Base-by-base conservation (phyloP, 2,113 vertebrate genomes). In the Rattus rattus region DNA sequence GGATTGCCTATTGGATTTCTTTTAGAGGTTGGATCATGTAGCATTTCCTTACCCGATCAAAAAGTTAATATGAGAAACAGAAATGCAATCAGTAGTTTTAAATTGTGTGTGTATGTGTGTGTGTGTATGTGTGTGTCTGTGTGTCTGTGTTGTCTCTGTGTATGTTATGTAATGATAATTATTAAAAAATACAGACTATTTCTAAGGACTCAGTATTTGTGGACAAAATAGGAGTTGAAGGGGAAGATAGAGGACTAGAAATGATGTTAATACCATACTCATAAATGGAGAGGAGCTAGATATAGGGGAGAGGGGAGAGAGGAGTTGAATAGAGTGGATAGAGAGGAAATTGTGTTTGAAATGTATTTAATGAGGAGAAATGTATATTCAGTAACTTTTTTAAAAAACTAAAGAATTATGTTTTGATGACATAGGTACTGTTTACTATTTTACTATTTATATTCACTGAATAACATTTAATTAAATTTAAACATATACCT, bases 301-400 rank as follows among this genome's bases (percentile, higher is more conserved):
- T 12, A 7, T 12, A 4, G 49, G 17, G 17, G 7, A 13, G 33
- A 56, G 11, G 5, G 16, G 1, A 56, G 9, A 2, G 4, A 7
- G 9, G 10, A 22, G 20, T 16, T 12, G 0, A 9, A 19, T 36
- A 33, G 33, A 56, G 33, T 1, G 5, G 33, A 12, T 36, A 11
- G 4, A 56, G 52, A 36, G 52, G 28, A 81, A 56, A 56, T 14
- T 54, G 19, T n/a, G 19, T 11, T 81, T 56, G 1, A 4, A 4
- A 49, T 56, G 1, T 81, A 80, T n/a, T n/a, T 17, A 22, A 22
- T 24, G 79, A 81, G 1, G 54, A 5, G 13, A 56, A 81, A 6
- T 13, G 16, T 20, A 80, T 36, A 54, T 54, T 52, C 9, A 80
- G 52, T 52, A 56, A 54, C 4, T 76, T 47, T 77, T 72, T n/a